phyloP scores from a whole-genome alignment of 2,797 vertebrate genomes.

The Gallirallus australis region DNA sequence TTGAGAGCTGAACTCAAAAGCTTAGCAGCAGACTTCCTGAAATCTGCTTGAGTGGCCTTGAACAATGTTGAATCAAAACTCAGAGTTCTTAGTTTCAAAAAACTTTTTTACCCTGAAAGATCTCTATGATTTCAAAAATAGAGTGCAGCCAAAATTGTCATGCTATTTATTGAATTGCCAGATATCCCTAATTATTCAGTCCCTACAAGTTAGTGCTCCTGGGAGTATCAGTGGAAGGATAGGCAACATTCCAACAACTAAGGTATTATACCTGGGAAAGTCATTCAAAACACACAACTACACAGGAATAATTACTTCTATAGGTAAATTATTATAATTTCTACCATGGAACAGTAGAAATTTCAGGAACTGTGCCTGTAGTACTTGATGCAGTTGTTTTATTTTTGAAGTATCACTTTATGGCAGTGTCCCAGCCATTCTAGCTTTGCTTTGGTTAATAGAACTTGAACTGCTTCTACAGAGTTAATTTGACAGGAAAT shows the following conservation, averaged over 20 bases:
- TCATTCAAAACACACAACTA: neutral
- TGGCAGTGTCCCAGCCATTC: neutral
- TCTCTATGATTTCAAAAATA: neutral
- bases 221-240: neutral
- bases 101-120: neutral
- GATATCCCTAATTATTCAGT: neutral
- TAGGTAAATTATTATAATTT: neutral
- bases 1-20: slow-evolving; percentile 68
- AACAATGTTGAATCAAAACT: slow-evolving; percentile 61
- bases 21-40: slow-evolving; percentile 68
- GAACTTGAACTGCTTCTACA: neutral
- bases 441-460: neutral
- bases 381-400: neutral
- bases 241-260: neutral
- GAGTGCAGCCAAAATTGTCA: neutral
- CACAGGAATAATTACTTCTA: neutral
- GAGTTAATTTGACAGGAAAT: slow-evolving; percentile 38
- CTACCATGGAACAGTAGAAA: neutral
- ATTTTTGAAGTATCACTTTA: neutral
- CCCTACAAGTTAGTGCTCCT: neutral
- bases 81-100: neutral
- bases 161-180: neutral
- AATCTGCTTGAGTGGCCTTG: slow-evolving; percentile 67
- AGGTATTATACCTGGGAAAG: neutral
- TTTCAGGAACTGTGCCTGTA: neutral